These are phyloP conservation scores for Melanaphis sacchari DNA, from an alignment of 1,140 invertebrate genomes.

Conservation along the genomic window DNA sequence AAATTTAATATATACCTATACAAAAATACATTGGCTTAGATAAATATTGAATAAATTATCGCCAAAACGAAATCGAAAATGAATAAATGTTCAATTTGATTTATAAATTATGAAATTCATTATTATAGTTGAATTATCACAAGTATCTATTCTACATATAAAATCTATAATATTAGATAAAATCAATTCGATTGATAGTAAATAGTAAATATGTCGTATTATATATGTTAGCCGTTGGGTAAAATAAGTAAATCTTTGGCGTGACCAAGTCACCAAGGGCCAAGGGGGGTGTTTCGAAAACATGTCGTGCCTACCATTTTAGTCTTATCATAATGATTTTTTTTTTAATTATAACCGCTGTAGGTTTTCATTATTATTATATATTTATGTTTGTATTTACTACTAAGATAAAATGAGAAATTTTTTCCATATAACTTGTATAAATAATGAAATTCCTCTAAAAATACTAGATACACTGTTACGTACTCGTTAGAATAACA, in stretches of 20 bases:
- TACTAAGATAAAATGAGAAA: neutral
- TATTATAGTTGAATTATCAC: too few species aligned
- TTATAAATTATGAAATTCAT: neutral
- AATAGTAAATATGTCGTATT: too few species aligned
- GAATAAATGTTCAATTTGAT: neutral
- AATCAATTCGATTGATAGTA: too few species aligned
- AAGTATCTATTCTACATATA: too few species aligned
- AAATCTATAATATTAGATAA: too few species aligned
- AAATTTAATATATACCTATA: neutral
- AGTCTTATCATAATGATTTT: neutral
- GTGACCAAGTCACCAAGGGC: neutral
- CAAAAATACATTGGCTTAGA: neutral
- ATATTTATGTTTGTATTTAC: neutral
- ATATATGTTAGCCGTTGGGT: too few species aligned
- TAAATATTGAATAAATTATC: neutral
- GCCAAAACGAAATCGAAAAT: neutral
- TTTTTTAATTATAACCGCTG: too few species aligned
- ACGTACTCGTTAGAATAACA: too few species aligned
- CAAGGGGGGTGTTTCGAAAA: neutral
- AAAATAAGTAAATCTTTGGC: neutral
- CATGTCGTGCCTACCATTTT: neutral
- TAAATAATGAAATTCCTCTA: too few species aligned
- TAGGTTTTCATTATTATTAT: neutral
- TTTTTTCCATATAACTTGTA: too few species aligned
- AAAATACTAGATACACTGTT: too few species aligned